Base-by-base conservation (phyloP, 2,888 invertebrate genomes). In the Norana najaformis region DNA sequence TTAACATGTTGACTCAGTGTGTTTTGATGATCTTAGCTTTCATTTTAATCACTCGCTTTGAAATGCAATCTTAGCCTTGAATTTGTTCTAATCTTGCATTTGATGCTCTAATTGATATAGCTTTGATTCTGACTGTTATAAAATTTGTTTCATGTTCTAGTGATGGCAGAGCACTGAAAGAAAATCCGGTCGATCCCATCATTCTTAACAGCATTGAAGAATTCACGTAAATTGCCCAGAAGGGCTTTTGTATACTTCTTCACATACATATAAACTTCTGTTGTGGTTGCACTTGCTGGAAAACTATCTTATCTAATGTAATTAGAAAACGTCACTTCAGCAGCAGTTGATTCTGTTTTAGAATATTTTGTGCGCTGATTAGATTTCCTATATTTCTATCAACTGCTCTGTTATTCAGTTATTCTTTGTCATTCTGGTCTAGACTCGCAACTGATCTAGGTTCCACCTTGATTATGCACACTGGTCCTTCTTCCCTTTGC, bases 151-250 rank as follows among this genome's bases (percentile, higher is more conserved):
- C 14, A 88, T 83, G 83, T 92, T 92, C 37, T 92, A 94, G 94
- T 89, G 95, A 95, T 92, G 93, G 93, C 90, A 96, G 96, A 91
- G 95, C 96, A 41, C 96, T 96, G 0, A 96, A 96, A 94, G 96
- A 96, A 93, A 96, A 96, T 92, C 94, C 96, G 88, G 95, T 98
- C 90, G 97, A 97, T 0, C 97, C 97, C 93, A 97, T 97, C 95
- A 96, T 98, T 89, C 95, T 96, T 38, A 96, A 96, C 92, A 96
- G 97, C 0, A 97, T 98, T 39, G 97, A 97, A 91, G 95, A 96
- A 4, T 97, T 98, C 93, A 97, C 97, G 95, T 96, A 95, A 95
- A 95, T 94, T 89, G 30, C n/a, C 8, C 69, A 69, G 30, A 69
- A 47, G 20, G 47, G 1, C 20, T 47, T 20, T 5, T 47, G 6